phyloP scores from a whole-genome alignment of 2,888 invertebrate species.

The Scaptomyza flava region DNA sequence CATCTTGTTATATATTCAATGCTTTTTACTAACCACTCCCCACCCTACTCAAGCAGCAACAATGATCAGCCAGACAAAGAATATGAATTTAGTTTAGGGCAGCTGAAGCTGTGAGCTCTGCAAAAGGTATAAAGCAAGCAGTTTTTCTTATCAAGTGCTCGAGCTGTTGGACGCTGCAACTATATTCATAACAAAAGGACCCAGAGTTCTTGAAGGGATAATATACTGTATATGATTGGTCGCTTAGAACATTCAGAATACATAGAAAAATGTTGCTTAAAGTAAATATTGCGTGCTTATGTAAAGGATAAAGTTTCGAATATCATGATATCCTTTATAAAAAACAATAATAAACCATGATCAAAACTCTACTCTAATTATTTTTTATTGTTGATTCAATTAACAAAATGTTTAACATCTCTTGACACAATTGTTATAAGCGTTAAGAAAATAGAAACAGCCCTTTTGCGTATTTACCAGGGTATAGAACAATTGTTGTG shows the following conservation, averaged over 20 bases:
- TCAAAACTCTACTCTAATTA: no score
- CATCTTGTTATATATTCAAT: slow-evolving; percentile 72
- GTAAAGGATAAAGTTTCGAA: not conserved
- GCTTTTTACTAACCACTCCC: slow-evolving; percentile 62
- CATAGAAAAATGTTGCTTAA: slow-evolving; percentile 1
- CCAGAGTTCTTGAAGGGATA: slow-evolving; percentile 6
- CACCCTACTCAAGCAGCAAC: slow-evolving; percentile 19
- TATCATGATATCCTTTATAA: slow-evolving; percentile 7
- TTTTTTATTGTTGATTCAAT: no score
- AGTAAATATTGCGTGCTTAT: not conserved
- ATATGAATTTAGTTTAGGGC: slow-evolving; percentile 45
- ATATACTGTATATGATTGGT: slow-evolving; percentile 19
- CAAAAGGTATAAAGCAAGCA: slow-evolving; percentile 72
- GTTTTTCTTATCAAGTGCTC: slow-evolving; percentile 58
- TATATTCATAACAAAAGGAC: slow-evolving; percentile 29
- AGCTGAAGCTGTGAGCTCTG: slow-evolving; percentile 36
- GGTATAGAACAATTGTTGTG: slow-evolving; percentile 20
- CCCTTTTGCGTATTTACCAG: not conserved
- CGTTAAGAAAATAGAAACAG: not conserved
- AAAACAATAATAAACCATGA: not conserved
- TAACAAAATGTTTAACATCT: no score
- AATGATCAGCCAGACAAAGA: slow-evolving; percentile 46
- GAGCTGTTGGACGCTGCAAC: slow-evolving; percentile 13
- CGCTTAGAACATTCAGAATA: slow-evolving; percentile 8
- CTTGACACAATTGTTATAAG: no score